A percentile compares a stretch with the other conserved stretches of the same genome.
Conservation (phyloP, 2,113 vertebrate species). For the Lontra canadensis region DNA sequence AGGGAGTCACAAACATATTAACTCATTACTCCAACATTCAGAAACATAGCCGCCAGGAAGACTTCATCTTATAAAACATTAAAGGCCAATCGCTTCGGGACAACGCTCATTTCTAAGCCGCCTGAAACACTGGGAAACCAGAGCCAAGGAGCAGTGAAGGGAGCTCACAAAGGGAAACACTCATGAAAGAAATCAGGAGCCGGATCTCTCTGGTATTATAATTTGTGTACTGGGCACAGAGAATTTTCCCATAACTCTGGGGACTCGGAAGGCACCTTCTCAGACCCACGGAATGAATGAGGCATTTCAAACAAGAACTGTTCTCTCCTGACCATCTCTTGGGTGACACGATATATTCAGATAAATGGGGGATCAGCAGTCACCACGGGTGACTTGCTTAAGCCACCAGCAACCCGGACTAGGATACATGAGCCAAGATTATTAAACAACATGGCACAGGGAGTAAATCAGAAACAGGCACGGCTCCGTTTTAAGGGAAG, state of each 20-base stretch:
- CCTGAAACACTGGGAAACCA: constrained; percentile 5
- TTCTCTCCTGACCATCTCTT: neutral
- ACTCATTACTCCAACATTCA: neutral
- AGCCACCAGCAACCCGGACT: neutral
- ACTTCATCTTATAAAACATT: constrained; percentile 33
- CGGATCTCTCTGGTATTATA: constrained; percentile 5
- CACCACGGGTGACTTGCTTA: neutral
- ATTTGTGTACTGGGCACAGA: neutral
- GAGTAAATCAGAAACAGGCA: neutral
- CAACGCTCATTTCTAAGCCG: neutral
- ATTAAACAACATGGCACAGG: neutral
- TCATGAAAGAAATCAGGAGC: neutral
- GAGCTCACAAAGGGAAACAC: neutral
- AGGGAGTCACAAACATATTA: constrained; percentile 22
- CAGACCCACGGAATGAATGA: neutral
- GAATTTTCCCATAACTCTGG: neutral
- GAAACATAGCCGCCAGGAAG: neutral
- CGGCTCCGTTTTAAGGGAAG: neutral
- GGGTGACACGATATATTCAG: neutral
- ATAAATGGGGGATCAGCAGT: neutral
- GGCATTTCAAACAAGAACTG: neutral
- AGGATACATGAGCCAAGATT: neutral
- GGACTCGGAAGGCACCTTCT: constrained; percentile 22
- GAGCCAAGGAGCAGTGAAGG: neutral
- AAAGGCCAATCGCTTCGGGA: neutral